Base-by-base conservation (phyloP, 1,140 invertebrate species). In the Meteorus sp. region DNA sequence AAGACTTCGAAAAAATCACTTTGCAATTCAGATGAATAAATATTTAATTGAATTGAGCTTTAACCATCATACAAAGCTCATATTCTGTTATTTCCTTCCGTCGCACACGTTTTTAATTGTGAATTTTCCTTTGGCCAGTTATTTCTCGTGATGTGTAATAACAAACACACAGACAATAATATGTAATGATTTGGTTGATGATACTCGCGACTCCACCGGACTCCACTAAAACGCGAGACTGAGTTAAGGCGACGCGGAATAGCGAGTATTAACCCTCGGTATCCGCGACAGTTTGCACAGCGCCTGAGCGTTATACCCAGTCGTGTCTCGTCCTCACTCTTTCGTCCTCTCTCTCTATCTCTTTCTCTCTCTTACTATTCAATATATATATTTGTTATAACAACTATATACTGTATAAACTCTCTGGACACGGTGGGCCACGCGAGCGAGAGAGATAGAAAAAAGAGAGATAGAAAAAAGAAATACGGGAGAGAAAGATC, bases 401-500 rank as follows among this genome's bases (percentile, higher is more conserved):
- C 3, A 47, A 5, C 13, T 15, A 13, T 58, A 23, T 29, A 43
- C 41, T 20, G 25, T 43, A 11, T 50, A 31, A 37, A 37, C 50
- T 52, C 50, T 20, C 31, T 31, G 22, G 15, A 35, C 39, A 37
- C 43, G 47, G 45, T 35, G 39, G 33, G 17, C 15, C 17, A 23
- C 13, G 19, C n/a, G 56, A 52, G 29, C 52, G 55, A 53, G 47
- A 62, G 44, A 62, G 33, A 56, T 25, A 54, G 54, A 56, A 31
- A 61, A 48, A 56, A 60, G 47, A 59, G 53, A 58, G 23, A 57
- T 27, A 13, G 15, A 52, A 56, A 61, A 56, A 57, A 56, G 43
- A 57, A 47, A 57, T 44, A 50, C 54, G 41, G 53, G 61, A 60
- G 63, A 61, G 66, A 73, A 73, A 70, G 69, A 72, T 75, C 72